These are phyloP conservation scores for Nestor notabilis DNA, from an alignment of 2,113 vertebrate species.

Conservation along the genomic window DNA sequence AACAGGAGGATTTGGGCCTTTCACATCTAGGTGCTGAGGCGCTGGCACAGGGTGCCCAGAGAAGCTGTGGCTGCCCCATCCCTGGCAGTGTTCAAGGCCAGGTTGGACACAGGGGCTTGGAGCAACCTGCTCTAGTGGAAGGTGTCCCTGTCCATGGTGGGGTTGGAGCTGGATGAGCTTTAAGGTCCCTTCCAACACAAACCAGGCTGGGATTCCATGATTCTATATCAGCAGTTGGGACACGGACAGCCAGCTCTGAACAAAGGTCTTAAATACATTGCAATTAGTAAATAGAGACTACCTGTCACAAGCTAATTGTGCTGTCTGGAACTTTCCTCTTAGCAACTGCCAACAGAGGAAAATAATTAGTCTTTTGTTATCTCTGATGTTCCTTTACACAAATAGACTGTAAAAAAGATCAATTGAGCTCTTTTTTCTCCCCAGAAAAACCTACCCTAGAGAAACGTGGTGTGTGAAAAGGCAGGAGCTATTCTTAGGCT, in stretches of 20 bases:
- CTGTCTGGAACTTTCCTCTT: background rate
- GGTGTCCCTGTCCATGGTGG: background rate
- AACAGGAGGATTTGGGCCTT: background rate
- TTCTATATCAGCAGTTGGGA: background rate
- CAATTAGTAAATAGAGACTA: background rate
- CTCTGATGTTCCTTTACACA: conserved; percentile 1
- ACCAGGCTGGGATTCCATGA: background rate
- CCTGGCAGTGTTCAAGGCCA: too few species aligned
- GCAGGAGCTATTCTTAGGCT: background rate
- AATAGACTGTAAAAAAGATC: background rate
- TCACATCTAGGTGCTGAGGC: too few species aligned
- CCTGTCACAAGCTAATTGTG: background rate
- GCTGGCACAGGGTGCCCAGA: too few species aligned
- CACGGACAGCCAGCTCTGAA: background rate
- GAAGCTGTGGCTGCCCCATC: too few species aligned
- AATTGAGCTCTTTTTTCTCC: background rate
- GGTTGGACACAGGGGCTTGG: background rate
- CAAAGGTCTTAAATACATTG: background rate
- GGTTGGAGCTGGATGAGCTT: background rate
- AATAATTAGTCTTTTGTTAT: conserved; percentile 6
- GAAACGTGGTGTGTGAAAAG: background rate
- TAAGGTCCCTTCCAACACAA: background rate
- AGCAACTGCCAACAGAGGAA: background rate
- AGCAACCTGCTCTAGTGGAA: background rate
- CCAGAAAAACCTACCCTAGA: background rate